phyloP scores from a whole-genome alignment of 2,797 vertebrate species.

The Spinus olivaceus region DNA sequence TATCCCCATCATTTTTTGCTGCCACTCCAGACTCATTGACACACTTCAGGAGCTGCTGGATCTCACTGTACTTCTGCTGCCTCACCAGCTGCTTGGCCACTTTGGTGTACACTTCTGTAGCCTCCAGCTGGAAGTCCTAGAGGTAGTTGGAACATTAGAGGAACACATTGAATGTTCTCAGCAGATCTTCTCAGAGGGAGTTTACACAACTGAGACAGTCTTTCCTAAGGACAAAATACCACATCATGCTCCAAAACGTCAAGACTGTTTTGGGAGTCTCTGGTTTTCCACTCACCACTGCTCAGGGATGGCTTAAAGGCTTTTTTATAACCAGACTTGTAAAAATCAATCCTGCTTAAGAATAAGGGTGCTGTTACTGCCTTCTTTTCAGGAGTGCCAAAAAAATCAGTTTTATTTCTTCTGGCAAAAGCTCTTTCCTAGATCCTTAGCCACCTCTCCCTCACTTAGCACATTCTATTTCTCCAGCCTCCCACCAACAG shows the following conservation, averaged over 20 bases:
- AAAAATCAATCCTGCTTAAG: neutral
- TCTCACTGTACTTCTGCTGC: slow-evolving; percentile 82
- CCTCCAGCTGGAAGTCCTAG: slow-evolving; percentile 96
- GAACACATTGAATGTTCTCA: neutral
- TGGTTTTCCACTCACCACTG: neutral
- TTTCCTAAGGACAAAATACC: neutral
- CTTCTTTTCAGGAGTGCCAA: neutral
- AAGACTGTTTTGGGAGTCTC: neutral
- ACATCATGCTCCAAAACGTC: neutral
- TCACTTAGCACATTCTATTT: neutral
- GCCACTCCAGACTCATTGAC: slow-evolving; percentile 91
- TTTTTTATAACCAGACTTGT: neutral
- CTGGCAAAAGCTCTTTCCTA: neutral
- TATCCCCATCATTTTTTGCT: slow-evolving; percentile 88
- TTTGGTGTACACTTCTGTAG: slow-evolving; percentile 84
- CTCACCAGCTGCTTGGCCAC: slow-evolving; percentile 87
- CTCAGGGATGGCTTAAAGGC: neutral
- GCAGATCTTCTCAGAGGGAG: neutral
- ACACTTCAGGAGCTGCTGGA: slow-evolving; percentile 91
- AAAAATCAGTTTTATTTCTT: neutral
- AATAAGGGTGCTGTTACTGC: neutral
- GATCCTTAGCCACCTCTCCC: neutral
- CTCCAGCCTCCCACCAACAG: neutral
- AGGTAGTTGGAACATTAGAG: neutral
- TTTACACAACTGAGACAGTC: neutral